phyloP scores from a whole-genome alignment of 1,140 invertebrate genomes.

The Cotesia vestalis region DNA sequence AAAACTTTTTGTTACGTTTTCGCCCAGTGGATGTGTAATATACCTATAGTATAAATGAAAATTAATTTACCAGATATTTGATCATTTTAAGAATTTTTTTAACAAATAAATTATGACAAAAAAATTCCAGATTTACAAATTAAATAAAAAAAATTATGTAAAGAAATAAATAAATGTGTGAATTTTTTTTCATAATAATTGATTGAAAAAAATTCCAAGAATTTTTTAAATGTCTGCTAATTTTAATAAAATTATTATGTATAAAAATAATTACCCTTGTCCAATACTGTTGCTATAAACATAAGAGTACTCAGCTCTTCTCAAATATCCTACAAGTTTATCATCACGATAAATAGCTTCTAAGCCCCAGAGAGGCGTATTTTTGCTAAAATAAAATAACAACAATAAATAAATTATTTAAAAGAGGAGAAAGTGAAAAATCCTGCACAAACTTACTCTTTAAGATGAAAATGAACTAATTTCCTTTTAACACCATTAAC shows the following conservation, averaged over 20 bases:
- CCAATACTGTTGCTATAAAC: slow-evolving; percentile 76
- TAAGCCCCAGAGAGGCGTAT: slow-evolving; percentile 80
- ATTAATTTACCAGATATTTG: slow-evolving; percentile 1
- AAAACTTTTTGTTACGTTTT: slow-evolving; percentile 73
- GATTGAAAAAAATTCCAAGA: no score
- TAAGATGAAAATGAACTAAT: slow-evolving; percentile 76
- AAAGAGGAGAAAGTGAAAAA: background rate
- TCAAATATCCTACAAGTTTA: slow-evolving; percentile 78
- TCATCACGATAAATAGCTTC: slow-evolving; percentile 86
- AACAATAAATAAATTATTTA: slow-evolving; percentile 13
- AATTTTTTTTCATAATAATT: no score
- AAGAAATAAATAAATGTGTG: no score
- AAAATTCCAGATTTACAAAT: no score
- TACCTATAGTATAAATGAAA: slow-evolving; percentile 58
- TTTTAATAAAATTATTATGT: no score
- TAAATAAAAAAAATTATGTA: no score
- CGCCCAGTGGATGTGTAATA: slow-evolving; percentile 66
- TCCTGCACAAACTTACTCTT: slow-evolving; percentile 68
- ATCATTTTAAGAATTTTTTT: no score
- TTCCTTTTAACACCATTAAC: slow-evolving; percentile 76
- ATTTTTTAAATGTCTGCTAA: no score
- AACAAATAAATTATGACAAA: no score
- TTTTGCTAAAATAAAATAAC: slow-evolving; percentile 55
- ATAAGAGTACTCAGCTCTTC: slow-evolving; percentile 83
- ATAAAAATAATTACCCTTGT: slow-evolving; percentile 67